phyloP scores from a whole-genome alignment of 2,888 invertebrate genomes.

The Barypeithes pellucidus region DNA sequence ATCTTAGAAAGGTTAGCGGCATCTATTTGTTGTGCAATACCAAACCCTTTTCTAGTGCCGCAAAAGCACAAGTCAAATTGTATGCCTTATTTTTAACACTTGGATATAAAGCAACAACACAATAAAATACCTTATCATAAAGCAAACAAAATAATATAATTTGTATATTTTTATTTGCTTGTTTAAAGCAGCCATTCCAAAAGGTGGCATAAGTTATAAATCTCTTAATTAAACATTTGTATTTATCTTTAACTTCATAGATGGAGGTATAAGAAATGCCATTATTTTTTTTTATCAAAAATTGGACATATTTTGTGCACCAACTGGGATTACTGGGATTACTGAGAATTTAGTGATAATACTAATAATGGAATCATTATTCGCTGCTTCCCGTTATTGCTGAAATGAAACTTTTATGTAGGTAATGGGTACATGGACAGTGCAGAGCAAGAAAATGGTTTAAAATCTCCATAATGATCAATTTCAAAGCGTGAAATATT shows the following conservation, averaged over 20 bases:
- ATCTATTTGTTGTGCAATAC: neutral
- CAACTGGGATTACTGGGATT: too few relatives aligned
- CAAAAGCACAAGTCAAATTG: constrained; percentile 33
- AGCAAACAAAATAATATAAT: constrained; percentile 55
- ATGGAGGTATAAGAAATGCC: neutral
- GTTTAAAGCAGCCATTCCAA: constrained; percentile 36
- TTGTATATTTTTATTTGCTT: constrained; percentile 54
- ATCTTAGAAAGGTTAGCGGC: neutral
- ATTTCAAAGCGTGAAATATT: too few relatives aligned
- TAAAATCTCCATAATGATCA: too few relatives aligned
- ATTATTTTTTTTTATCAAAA: neutral
- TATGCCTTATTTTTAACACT: constrained; percentile 37
- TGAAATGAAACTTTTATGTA: too few relatives aligned
- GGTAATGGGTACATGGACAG: too few relatives aligned
- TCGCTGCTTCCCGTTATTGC: too few relatives aligned
- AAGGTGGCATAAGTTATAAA: constrained; percentile 45
- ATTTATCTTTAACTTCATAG: constrained; percentile 9
- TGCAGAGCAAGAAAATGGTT: too few relatives aligned
- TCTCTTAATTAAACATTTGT: constrained; percentile 45
- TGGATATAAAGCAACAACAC: constrained; percentile 21
- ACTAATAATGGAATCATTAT: too few relatives aligned
- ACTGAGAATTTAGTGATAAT: too few relatives aligned
- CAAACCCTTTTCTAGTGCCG: constrained; percentile 2
- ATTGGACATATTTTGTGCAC: neutral
- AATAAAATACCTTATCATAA: constrained; percentile 52